These are phyloP conservation scores for Choreutis nemorana DNA, from an alignment of 2,888 invertebrate species.

Conservation along the genomic window DNA sequence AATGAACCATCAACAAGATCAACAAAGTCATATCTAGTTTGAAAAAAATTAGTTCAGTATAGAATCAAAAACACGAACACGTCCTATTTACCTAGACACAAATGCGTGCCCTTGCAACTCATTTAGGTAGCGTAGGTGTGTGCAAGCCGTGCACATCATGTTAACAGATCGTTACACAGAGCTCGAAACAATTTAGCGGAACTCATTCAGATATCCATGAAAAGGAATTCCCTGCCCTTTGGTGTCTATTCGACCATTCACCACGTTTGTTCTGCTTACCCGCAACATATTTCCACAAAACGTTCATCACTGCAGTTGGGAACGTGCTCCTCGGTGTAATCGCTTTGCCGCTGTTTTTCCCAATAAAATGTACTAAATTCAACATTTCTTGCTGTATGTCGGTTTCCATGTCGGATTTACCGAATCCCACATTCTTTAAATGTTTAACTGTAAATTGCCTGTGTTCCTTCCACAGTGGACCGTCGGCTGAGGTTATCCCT, in stretches of 20 bases:
- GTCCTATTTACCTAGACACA: too few species aligned
- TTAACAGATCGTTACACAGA: too few species aligned
- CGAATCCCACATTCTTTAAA: conserved; percentile 70
- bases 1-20: too few species aligned
- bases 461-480: conserved; percentile 70
- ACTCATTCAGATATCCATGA: background rate
- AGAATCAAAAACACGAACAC: too few species aligned
- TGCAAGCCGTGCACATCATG: too few species aligned
- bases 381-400: conserved; percentile 66
- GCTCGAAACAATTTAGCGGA: conserved; percentile 2
- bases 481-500: conserved; percentile 77
- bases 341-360: conserved; percentile 25
- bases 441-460: conserved; percentile 73
- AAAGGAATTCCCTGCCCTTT: background rate
- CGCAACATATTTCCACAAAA: conserved; percentile 75
- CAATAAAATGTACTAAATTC: conserved; percentile 52
- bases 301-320: conserved; percentile 71
- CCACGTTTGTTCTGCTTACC: conserved; percentile 45
- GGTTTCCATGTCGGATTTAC: conserved; percentile 67
- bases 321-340: conserved; percentile 61
- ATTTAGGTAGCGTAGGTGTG: too few species aligned
- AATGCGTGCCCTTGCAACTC: too few species aligned
- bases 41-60: too few species aligned
- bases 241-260: background rate
- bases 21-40: too few species aligned